Conservation (phyloP, 2,888 invertebrate genomes). For the Morinoia aosen region DNA sequence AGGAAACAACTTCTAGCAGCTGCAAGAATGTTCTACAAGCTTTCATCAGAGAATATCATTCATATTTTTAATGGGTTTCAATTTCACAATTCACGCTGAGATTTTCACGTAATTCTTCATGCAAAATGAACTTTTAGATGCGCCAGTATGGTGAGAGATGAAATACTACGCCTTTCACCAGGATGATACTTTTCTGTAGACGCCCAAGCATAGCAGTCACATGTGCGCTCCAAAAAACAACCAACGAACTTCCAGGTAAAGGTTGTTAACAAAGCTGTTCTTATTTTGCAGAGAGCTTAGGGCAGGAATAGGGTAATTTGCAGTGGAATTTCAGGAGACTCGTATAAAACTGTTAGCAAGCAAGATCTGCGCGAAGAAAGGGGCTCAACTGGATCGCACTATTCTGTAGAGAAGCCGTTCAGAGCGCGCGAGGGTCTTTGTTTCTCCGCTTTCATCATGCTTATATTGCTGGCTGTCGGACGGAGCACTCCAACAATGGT, state of each 20-base stretch:
- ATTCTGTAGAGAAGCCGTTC: neutral
- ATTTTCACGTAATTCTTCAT: neutral
- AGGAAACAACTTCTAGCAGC: neutral
- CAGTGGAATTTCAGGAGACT: neutral
- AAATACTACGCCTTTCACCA: too few species aligned
- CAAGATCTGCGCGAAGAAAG: neutral
- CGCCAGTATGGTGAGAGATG: too few species aligned
- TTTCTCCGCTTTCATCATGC: constrained; percentile 41
- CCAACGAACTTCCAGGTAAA: neutral
- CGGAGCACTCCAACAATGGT: constrained; percentile 30
- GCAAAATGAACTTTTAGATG: neutral
- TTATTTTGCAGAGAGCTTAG: neutral
- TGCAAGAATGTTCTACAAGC: neutral
- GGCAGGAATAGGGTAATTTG: neutral
- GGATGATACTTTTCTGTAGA: neutral
- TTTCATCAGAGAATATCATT: neutral
- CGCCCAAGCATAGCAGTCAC: neutral
- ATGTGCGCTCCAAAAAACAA: neutral
- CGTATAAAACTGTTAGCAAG: neutral
- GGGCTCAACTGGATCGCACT: neutral
- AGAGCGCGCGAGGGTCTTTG: constrained; percentile 6
- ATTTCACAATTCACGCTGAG: too few species aligned
- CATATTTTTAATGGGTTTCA: neutral
- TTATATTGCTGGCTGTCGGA: constrained; percentile 39
- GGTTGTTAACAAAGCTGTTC: neutral